Evolutionary conservation across 2,113 vertebrate genomes (phyloP).

Genomic region (Halcyon malimbica): DNA sequence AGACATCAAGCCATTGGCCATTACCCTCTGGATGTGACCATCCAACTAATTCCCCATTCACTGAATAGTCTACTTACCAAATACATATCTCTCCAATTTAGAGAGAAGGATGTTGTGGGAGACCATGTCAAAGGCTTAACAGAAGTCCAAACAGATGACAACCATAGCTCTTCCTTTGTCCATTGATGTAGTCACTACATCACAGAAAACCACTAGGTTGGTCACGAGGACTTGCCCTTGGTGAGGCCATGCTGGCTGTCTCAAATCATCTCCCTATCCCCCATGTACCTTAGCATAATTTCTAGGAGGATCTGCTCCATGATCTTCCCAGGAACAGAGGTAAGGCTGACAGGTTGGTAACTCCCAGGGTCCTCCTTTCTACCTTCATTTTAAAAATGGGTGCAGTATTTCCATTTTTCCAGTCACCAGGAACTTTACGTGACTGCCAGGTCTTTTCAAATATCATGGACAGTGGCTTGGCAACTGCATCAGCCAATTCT

Average conservation of each 20-base stretch:
- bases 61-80: background rate
- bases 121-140: background rate
- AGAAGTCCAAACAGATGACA: background rate
- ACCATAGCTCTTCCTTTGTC: background rate
- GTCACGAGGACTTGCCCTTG: background rate
- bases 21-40: background rate
- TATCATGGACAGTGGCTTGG: background rate
- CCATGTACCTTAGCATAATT: background rate
- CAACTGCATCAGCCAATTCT: background rate
- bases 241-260: background rate
- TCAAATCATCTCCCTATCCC: background rate
- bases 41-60: background rate
- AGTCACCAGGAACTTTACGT: background rate
- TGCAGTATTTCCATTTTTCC: background rate
- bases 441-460: background rate
- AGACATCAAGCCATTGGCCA: background rate
- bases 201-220: background rate
- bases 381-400: background rate
- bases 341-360: background rate
- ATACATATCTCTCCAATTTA: background rate
- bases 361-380: background rate
- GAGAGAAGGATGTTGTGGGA: background rate
- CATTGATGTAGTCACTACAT: background rate
- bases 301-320: background rate
- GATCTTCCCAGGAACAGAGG: background rate